Evolutionary conservation across 2,797 vertebrate genomes (phyloP), one percentile per base, ranked within the genome.

Genomic region (Yasuhikotakia modesta): DNA sequence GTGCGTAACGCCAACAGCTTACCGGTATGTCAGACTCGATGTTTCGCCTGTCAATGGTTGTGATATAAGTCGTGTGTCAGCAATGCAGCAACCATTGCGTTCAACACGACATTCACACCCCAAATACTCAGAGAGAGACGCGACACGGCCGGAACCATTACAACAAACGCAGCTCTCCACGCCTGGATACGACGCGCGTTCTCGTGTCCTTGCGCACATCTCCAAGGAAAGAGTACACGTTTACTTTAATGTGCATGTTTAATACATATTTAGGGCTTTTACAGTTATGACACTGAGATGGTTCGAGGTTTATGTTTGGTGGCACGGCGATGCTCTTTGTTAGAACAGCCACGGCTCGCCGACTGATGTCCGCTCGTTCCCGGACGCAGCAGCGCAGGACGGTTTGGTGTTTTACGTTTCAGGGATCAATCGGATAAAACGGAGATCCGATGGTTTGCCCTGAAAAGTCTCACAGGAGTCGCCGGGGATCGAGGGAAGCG

Each of bases 401-500:
- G 53, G 43, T 24, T 75, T 21, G n/a, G n/a, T n/a, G n/a, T n/a
- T 4, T 19, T 78, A 13, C 58, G 75, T 55, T 72, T 24, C 21
- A 35, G 24, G 5, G 21, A 8, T 48, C 63, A 57, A 63, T 61
- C 45, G 27, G 4, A n/a, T 27, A 12, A 11, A 14, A 35, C 63
- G 61, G 35, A 24, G 46, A 63, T 48, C 8, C 17, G 2, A 27
- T 61, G 27, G 24, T n/a, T 30, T 17, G 19, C 55, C 13, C 21
- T 11, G 63, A 39, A 60, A 61, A 13, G 13, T 17, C 24, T 46
- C 55, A 21, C 17, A 22, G 19, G 65, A 27, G n/a, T 66, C 61
- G 48, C 17, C 30, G 80, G 86, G 82, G 88, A 87, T 85, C 89
- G 89, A 87, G 89, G 87, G 87, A 88, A 85, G 83, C 81, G 88